Base-by-base conservation (phyloP, 2,888 invertebrate species). In the Drosophila antonietae region DNA sequence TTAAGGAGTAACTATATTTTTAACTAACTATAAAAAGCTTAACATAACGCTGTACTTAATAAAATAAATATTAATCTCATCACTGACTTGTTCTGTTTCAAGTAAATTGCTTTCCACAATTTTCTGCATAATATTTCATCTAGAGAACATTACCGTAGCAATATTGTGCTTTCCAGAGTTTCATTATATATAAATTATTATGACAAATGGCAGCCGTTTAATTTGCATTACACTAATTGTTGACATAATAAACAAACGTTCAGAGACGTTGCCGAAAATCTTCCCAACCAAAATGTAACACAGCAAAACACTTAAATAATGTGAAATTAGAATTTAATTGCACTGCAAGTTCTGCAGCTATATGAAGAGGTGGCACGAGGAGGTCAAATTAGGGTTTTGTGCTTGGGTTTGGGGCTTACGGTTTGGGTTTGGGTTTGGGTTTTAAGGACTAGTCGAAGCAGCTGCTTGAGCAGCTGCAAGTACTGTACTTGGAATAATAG, bases 251-350 rank as follows among this genome's bases (percentile, higher is more conserved):
- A 85, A 79, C 59, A 64, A 46, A 68, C 15, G 20, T 33, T 15
- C 15, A 47, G 39, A 18, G 56, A 60, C 53, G 37, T 43, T 71
- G 33, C 56, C 64, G 2, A 66, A 55, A 74, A 72, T 64, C 61
- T 76, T 20, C 51, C 49, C n/a, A 72, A 53, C 78, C 80, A 62
- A 81, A 86, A 73, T 71, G 83, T 80, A 68, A 67, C 80, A 83
- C 68, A 70, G 79, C 80, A 80, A 82, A 77, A 77, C 90, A 86
- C 74, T 88, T 90, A 83, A 84, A 90, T 84, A 90, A 84, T 84
- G 84, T 69, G 60, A 83, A 83, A 90, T 86, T 88, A 80, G 83
- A 83, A 78, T 88, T 81, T 90, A 84, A 84, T 84, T 89, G 84
- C 90, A 73, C 73, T 88, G 87, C 70, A 80, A 83, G 83, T 72